These are phyloP conservation scores for Passerculus sandwichensis DNA, from an alignment of 2,797 vertebrate species.

Conservation along the genomic window DNA sequence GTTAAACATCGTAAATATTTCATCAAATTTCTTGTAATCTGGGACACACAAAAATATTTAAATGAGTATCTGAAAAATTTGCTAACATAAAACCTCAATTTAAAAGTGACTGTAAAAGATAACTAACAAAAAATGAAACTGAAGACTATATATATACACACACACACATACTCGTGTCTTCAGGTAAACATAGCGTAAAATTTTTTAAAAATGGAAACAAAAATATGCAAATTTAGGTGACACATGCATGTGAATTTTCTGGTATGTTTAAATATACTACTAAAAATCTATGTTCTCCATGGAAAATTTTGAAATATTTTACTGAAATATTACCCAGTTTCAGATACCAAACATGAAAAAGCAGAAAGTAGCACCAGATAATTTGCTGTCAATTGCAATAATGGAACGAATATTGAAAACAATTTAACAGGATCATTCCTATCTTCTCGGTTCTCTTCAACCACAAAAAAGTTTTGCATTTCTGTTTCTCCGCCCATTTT, in stretches of 20 bases:
- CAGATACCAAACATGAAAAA: background rate
- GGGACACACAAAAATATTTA: background rate
- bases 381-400: background rate
- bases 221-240: background rate
- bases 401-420: background rate
- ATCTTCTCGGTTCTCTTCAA: background rate
- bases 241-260: background rate
- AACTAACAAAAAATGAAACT: background rate
- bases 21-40: background rate
- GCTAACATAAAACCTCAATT: background rate
- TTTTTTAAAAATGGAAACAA: background rate
- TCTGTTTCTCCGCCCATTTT: background rate
- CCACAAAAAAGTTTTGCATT: background rate
- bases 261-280: background rate
- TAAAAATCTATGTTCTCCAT: background rate
- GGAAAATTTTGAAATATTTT: background rate
- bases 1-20: background rate
- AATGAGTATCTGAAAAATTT: background rate
- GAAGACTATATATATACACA: background rate
- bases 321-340: background rate
- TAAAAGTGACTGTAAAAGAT: background rate
- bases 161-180: background rate
- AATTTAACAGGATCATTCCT: background rate
- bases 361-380: background rate
- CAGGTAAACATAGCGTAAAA: background rate